Evolutionary conservation across 2,797 vertebrate species (phyloP).

Genomic region (Pseudotriccus pelzelni): DNA sequence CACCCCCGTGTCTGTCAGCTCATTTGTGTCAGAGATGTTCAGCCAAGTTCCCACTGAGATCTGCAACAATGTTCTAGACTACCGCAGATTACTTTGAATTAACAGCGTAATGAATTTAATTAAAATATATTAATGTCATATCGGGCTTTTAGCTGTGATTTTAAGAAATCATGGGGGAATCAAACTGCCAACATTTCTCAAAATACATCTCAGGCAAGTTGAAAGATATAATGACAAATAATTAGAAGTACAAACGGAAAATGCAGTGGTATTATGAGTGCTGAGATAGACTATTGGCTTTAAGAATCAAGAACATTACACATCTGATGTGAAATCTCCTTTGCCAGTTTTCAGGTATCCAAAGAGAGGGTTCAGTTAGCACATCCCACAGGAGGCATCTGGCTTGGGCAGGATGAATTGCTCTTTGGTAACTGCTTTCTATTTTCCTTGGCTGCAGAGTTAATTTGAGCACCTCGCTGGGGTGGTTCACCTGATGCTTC

Average conservation of each 20-base stretch:
- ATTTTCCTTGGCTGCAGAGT: not conserved
- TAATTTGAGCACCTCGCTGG: not conserved
- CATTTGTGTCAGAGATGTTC: not conserved
- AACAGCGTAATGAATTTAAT: not conserved
- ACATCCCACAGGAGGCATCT: not conserved
- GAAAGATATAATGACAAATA: constrained; percentile 6
- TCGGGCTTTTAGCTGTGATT: constrained; percentile 17
- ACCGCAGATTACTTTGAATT: not conserved
- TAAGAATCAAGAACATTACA: not conserved
- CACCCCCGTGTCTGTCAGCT: not conserved
- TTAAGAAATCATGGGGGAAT: not conserved
- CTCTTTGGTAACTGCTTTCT: not conserved
- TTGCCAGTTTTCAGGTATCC: not conserved
- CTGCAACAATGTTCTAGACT: not conserved
- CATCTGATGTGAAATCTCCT: not conserved
- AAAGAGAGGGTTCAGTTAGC: not conserved
- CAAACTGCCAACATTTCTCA: not conserved
- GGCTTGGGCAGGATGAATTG: not conserved
- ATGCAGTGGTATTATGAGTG: not conserved
- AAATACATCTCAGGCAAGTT: not conserved
- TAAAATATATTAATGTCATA: constrained; percentile 4
- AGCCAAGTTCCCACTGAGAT: not conserved
- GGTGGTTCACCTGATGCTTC: not conserved
- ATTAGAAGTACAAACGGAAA: not conserved
- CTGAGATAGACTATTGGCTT: not conserved